These are phyloP conservation scores for Calcarius ornatus DNA, from an alignment of 2,113 vertebrate species.

Conservation along the genomic window DNA sequence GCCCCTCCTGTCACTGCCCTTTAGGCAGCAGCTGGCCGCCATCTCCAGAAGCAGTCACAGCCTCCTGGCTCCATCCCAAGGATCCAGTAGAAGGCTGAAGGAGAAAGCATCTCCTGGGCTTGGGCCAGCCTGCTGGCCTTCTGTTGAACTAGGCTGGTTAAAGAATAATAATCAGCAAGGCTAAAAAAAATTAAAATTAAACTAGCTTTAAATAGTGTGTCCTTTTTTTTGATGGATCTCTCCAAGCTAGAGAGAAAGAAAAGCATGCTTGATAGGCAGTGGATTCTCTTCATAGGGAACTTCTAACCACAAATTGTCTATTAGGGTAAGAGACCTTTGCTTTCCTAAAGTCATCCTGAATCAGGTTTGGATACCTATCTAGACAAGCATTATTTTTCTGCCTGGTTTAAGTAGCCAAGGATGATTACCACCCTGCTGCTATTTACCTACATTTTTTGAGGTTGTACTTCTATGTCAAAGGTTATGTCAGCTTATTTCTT, in stretches of 20 bases:
- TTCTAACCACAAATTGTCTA: not conserved
- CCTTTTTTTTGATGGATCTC: not conserved
- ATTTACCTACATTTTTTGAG: constrained; percentile 44
- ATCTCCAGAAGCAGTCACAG: not conserved
- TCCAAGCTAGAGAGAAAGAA: not conserved
- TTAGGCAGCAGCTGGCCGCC: not conserved
- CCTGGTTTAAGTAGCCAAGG: not conserved
- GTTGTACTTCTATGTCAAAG: not conserved
- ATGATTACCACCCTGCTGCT: constrained; percentile 6
- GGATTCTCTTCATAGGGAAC: not conserved
- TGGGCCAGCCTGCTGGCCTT: not conserved
- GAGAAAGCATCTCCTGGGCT: not conserved
- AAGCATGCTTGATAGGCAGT: not conserved
- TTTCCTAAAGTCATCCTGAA: not conserved
- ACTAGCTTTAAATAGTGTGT: not conserved
- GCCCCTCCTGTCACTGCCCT: not conserved
- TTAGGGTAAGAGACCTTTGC: not conserved
- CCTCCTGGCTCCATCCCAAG: not conserved
- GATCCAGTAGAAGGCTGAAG: not conserved
- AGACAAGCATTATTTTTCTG: constrained; percentile 15
- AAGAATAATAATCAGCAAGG: not conserved
- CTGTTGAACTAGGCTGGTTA: not conserved
- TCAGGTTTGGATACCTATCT: not conserved
- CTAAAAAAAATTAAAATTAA: not conserved
- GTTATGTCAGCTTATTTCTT: constrained; percentile 30